phyloP scores from a whole-genome alignment of 2,888 invertebrate genomes.

The Hyposoter didymator region DNA sequence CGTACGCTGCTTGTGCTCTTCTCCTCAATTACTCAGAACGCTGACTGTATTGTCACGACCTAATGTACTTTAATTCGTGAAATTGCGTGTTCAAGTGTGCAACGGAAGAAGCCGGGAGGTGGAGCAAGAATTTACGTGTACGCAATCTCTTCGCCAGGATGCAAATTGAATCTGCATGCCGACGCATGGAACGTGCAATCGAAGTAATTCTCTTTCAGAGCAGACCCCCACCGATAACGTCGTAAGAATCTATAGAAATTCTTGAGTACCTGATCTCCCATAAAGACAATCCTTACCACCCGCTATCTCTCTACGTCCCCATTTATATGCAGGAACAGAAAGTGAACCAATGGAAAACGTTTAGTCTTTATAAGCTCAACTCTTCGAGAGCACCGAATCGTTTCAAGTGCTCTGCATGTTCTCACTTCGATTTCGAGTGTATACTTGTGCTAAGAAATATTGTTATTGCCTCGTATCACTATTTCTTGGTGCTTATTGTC shows the following conservation, averaged over 20 bases:
- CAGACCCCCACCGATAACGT: slow-evolving; percentile 28
- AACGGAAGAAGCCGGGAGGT: not conserved
- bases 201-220: slow-evolving; percentile 33
- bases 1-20: slow-evolving; percentile 23
- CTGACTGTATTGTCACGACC: slow-evolving; percentile 56
- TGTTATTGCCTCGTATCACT: not conserved
- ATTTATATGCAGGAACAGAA: slow-evolving; percentile 49
- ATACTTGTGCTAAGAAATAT: not conserved
- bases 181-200: not conserved
- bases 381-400: slow-evolving; percentile 36
- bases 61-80: slow-evolving; percentile 61
- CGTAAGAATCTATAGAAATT: slow-evolving; percentile 30
- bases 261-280: slow-evolving; percentile 39
- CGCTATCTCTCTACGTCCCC: slow-evolving; percentile 28
- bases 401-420: slow-evolving; percentile 27
- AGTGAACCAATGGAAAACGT: slow-evolving; percentile 27
- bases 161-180: slow-evolving; percentile 59
- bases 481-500: not conserved
- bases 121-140: slow-evolving; percentile 14
- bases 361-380: slow-evolving; percentile 18
- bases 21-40: slow-evolving; percentile 55
- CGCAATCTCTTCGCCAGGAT: slow-evolving; percentile 53
- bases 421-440: not conserved
- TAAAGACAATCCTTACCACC: slow-evolving; percentile 23
- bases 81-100: slow-evolving; percentile 20